Evolutionary conservation across 2,888 invertebrate species (phyloP), one percentile per base, ranked within the genome.

Genomic region (Pinctada fucata): DNA sequence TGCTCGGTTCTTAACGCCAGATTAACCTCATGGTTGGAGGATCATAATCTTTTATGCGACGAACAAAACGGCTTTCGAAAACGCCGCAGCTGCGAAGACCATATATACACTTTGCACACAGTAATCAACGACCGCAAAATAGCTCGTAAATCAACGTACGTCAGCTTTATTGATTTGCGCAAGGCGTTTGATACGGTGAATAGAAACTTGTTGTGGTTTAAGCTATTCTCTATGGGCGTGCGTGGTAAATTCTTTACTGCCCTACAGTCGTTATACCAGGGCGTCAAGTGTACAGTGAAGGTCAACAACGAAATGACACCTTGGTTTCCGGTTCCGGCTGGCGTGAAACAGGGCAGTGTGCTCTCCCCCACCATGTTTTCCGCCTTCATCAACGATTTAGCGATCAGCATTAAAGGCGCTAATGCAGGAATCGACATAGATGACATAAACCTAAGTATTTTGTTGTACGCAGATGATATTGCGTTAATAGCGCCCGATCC

Each of bases 351-450:
- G 52, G 74, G 78, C 8, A 50, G 68, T 49, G 76, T 51, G 50
- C 13, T 74, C 10, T 79, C 78, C 0, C 83, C 82, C n/a, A 80
- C 82, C n/a, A 16, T 80, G 3, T 78, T 78, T 65, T 48, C 78
- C 6, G 48, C 74, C 45, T 78, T 70, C 51, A 74, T 74, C 3
- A 78, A 78, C 47, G 78, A 78, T 45, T 45, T 78, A 16, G 70
- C 52, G 3, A 49, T 48, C n/a, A 73, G 78, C 31, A 71, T 82
- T 31, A 78, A 79, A 50, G 64, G 67, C 65, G 52, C 78, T n/a
- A 63, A 72, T n/a, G 3, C 71, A 10, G 82, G 80, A 3, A 48
- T 83, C 3, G 67, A 71, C 3, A 31, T 77, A 1, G 77, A 58
- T 10, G 78, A 77, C 2, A 58, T 3, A 2, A 72, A 13, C 16